Percentiles rank a stretch among this genome's conserved stretches.
Evolutionary conservation across 2,113 vertebrate genomes (phyloP).

Genomic region (Cephalopholis sonnerati): DNA sequence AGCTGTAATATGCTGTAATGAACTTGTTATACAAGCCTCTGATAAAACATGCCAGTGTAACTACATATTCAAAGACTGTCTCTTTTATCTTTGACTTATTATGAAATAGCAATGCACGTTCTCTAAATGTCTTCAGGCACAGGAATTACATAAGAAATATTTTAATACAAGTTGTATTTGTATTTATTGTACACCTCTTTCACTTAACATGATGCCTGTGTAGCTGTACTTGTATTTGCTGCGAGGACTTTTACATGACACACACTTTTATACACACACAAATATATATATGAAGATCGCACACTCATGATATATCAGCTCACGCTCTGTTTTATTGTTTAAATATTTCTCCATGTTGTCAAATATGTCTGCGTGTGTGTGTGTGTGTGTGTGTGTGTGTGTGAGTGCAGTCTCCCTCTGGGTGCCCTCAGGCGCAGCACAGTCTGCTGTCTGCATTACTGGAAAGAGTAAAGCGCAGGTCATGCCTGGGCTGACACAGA

Average conservation of each 20-base stretch:
- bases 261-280: neutral
- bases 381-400: conserved; percentile 10
- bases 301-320: neutral
- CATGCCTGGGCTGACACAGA: conserved; percentile 72
- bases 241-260: neutral
- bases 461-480: conserved; percentile 70
- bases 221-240: neutral
- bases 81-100: neutral
- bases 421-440: conserved; percentile 50
- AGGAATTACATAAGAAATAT: neutral
- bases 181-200: neutral
- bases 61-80: neutral
- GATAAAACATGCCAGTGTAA: conserved; percentile 4
- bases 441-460: conserved; percentile 71
- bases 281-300: neutral
- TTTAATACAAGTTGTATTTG: neutral
- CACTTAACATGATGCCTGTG: neutral
- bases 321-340: neutral
- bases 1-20: neutral
- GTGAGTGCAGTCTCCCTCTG: conserved; percentile 29
- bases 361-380: conserved; percentile 11
- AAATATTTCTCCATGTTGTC: conserved; percentile 33
- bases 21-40: neutral
- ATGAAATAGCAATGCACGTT: neutral
- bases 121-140: neutral